Percentiles rank a stretch among this genome's conserved stretches.
phyloP scores from a whole-genome alignment of 1,140 invertebrate species.

The Idris sp. region DNA sequence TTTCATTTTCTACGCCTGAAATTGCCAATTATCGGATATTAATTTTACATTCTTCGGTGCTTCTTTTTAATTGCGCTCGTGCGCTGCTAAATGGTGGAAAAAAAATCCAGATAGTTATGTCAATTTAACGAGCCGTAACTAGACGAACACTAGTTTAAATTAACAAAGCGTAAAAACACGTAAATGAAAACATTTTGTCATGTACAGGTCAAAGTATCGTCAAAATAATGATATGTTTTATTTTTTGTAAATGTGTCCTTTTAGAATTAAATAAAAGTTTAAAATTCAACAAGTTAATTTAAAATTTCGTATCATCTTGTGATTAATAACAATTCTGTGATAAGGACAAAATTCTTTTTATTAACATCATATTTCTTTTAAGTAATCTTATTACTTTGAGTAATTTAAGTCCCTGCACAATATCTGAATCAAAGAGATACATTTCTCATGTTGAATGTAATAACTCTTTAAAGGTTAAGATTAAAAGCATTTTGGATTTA shows the following conservation, averaged over 20 bases:
- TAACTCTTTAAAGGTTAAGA: conserved; percentile 10
- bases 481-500: conserved; percentile 12
- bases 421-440: conserved; percentile 16
- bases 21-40: not conserved
- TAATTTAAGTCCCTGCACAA: conserved; percentile 34
- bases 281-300: too few relatives aligned
- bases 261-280: too few relatives aligned
- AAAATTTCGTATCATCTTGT: too few relatives aligned
- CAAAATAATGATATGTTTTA: too few relatives aligned
- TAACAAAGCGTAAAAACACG: conserved; percentile 23
- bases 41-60: not conserved
- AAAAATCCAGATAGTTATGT: conserved; percentile 3
- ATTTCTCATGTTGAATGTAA: conserved; percentile 11
- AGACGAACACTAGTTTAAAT: conserved; percentile 6
- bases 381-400: conserved; percentile 15
- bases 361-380: conserved; percentile 5
- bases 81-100: not conserved
- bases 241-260: too few relatives aligned
- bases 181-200: conserved; percentile 6
- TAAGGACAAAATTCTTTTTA: not conserved
- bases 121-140: conserved; percentile 24
- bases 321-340: too few relatives aligned
- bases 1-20: not conserved
- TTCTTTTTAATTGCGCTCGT: not conserved
- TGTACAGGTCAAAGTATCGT: too few relatives aligned